These are phyloP conservation scores for Microchrysa polita DNA, from an alignment of 2,888 invertebrate species.

Conservation along the genomic window DNA sequence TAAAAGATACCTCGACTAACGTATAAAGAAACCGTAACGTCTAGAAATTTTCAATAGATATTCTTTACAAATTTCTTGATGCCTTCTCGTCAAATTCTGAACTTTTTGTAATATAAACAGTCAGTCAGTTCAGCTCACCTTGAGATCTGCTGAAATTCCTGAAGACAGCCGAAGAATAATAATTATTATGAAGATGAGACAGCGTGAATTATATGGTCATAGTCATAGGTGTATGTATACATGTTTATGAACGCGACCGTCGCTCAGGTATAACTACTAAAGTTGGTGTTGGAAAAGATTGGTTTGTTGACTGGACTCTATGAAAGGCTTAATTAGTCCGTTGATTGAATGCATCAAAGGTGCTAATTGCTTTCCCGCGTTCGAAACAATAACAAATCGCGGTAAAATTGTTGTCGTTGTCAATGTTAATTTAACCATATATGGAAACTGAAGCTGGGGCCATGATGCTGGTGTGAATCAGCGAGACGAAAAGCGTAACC, in stretches of 20 bases:
- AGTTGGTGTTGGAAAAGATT: too few relatives aligned
- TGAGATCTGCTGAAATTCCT: constrained; percentile 9
- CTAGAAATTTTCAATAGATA: too few relatives aligned
- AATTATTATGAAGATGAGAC: constrained; percentile 8
- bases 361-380: constrained; percentile 33
- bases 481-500: too few relatives aligned
- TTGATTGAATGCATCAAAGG: constrained; percentile 42
- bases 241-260: neutral
- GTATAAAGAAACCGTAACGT: too few relatives aligned
- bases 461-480: too few relatives aligned
- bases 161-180: neutral
- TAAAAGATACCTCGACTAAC: too few relatives aligned
- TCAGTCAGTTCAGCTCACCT: neutral
- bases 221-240: neutral
- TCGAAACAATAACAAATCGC: constrained; percentile 12
- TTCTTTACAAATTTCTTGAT: too few relatives aligned
- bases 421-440: constrained; percentile 24
- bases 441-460: neutral
- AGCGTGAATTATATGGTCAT: neutral
- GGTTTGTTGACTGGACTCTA: neutral
- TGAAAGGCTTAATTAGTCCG: constrained; percentile 40
- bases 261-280: too few relatives aligned
- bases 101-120: too few relatives aligned
- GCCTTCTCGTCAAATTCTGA: too few relatives aligned
- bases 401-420: neutral